Conservation (phyloP, 1,140 invertebrate species). For the Plutomurus gul region DNA sequence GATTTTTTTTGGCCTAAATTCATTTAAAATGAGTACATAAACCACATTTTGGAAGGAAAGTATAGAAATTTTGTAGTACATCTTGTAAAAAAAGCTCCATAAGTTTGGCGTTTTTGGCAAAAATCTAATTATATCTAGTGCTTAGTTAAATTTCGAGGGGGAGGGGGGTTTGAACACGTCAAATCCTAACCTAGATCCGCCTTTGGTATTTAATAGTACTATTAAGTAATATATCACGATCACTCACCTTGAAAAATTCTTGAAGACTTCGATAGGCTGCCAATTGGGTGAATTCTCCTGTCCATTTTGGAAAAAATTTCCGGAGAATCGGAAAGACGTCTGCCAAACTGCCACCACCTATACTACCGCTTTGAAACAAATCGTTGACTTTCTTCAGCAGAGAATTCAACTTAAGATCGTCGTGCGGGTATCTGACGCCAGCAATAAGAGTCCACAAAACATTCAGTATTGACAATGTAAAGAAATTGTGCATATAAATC, state of each 20-base stretch:
- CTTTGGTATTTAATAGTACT: too few species aligned
- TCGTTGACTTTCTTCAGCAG: slow-evolving; percentile 17
- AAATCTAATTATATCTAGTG: too few species aligned
- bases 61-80: too few species aligned
- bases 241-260: not conserved
- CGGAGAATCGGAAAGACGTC: slow-evolving; percentile 20
- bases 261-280: not conserved
- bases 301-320: slow-evolving; percentile 17
- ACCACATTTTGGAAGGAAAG: too few species aligned
- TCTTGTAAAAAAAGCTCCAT: too few species aligned
- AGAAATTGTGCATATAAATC: slow-evolving; percentile 37
- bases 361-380: slow-evolving; percentile 21
- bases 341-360: not conserved
- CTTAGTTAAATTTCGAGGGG: too few species aligned
- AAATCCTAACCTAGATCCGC: too few species aligned
- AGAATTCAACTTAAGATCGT: slow-evolving; percentile 51
- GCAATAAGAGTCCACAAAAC: slow-evolving; percentile 82
- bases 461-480: slow-evolving; percentile 55
- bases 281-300: not conserved
- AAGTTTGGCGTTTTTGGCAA: too few species aligned
- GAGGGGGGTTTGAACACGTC: too few species aligned
- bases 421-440: slow-evolving; percentile 64
- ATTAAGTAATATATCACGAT: too few species aligned
- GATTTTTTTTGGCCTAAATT: too few species aligned
- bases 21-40: too few species aligned